phyloP scores from a whole-genome alignment of 1,140 invertebrate species.

The Bombyx mori region DNA sequence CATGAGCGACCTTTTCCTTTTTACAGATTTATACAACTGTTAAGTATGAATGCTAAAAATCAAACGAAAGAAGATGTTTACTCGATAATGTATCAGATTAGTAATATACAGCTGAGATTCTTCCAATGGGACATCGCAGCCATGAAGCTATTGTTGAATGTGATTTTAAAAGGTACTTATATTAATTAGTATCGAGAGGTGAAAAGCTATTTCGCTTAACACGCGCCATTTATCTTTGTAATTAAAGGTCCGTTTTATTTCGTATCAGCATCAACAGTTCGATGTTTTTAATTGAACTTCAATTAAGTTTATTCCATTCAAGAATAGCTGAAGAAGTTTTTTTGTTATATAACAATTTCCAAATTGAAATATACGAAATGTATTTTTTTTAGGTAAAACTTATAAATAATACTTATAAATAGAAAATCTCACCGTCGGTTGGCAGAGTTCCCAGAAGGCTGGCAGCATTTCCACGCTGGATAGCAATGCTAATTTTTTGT shows the following conservation, averaged over 20 bases:
- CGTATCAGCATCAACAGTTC: no score
- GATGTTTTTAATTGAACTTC: no score
- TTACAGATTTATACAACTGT: constrained; percentile 31
- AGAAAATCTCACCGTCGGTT: no score
- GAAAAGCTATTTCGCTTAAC: no score
- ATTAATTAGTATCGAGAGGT: neutral
- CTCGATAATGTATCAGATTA: constrained; percentile 41
- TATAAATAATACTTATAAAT: no score
- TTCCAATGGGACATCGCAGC: constrained; percentile 37
- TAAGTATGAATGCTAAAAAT: constrained; percentile 22
- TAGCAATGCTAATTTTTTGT: no score
- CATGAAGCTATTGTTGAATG: constrained; percentile 24
- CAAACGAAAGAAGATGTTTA: constrained; percentile 34
- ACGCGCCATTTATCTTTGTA: no score
- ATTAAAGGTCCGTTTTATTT: no score
- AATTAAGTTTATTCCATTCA: no score
- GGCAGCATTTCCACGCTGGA: no score
- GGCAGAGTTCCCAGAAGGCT: no score
- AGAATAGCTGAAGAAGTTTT: neutral
- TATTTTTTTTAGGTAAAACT: no score
- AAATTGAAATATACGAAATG: neutral
- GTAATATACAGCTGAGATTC: constrained; percentile 29
- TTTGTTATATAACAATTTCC: neutral
- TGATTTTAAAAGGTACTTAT: constrained; percentile 26
- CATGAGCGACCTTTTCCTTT: neutral